Base-by-base conservation (phyloP, 2,888 invertebrate species). In the Leptopterna dolabrata region DNA sequence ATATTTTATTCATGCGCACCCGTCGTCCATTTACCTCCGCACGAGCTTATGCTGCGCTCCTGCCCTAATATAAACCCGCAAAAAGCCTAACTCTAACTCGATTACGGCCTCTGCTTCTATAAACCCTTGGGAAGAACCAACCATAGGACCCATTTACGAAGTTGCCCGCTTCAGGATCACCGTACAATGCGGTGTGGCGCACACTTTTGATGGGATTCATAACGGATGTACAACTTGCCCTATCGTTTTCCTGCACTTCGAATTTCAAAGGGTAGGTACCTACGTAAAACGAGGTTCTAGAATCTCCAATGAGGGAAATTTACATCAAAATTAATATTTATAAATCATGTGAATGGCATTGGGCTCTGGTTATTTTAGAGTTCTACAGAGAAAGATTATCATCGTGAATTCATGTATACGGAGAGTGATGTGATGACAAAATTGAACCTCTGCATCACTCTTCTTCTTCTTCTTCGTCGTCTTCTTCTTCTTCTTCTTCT, bases 31-130 rank as follows among this genome's bases (percentile, higher is more conserved):
- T 71, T 71, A 73, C 73, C 73, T 73, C 71, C 24, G 30, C 29
- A 29, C 36, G 24, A 24, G 63, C 63, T 63, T 63, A 24, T 63
- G 24, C 63, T 27, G 24, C 24, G 63, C 63, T 24, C 63, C 63
- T 41, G 16, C 14, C 41, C 73, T 36, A 41, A 30, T 73, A 73
- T 73, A 73, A 73, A 36, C 73, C 73, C 73, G 41, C 73, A 73
- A 73, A 73, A 73, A 73, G 73, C 73, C 73, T 30, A 73, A 73
- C 73, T 73, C 36, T 73, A 73, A 73, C 73, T 73, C 73, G 73
- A 73, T 73, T 73, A 73, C 73, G 9, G 73, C 41, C 11, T 27
- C 7, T 36, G 36, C 73, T 73, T 19, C 36, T 41, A 73, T 73
- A 73, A 73, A 73, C 73, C 73, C 16, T n/a, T 1, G 73, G 14